Evolutionary conservation across 2,797 vertebrate genomes (phyloP), one percentile per base, ranked within the genome.

Genomic region (Trachops cirrhosus): DNA sequence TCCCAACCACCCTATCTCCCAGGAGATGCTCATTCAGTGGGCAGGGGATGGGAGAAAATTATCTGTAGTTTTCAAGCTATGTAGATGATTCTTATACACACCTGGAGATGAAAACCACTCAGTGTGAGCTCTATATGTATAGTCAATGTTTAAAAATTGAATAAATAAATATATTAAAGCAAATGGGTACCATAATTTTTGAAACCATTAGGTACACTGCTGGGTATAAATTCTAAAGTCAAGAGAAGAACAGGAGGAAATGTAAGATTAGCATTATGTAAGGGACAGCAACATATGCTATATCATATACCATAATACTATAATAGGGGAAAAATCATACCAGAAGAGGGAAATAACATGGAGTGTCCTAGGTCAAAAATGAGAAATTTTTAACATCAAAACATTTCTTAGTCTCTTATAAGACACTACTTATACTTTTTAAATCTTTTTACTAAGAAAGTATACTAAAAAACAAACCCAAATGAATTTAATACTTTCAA

Each of bases 141-240:
- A 92, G 90, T 64, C 48, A 84, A 71, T 48, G 37, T 37, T 68
- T 86, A 29, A 89, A 89, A 89, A 92, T 41, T 80, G 9, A 82
- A 84, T 52, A 15, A 90, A 77, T 19, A 95, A 90, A 86, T 83
- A 70, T n/a, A 94, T 71, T 84, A 67, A 96, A 79, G 41, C 24
- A 86, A 93, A 83, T 57, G 50, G 22, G n/a, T 57, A 34, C 39
- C 11, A 46, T 37, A 78, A 18, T 78, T 91, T 59, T 75, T 46
- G 57, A 94, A 86, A 83, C 16, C 39, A 92, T 80, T 52, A 90
- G 82, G 24, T 83, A 80, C 32, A 57, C 39, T 44, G 24, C 18
- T 78, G 41, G 32, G 34, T 82, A 93, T 57, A 85, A 84, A 78
- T 86, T 86, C 50, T 73, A 92, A 95, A 93, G 39, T 12, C 85